These are phyloP conservation scores for Doryteuthis pealeii DNA, from an alignment of 1,140 invertebrate species.

Conservation along the genomic window DNA sequence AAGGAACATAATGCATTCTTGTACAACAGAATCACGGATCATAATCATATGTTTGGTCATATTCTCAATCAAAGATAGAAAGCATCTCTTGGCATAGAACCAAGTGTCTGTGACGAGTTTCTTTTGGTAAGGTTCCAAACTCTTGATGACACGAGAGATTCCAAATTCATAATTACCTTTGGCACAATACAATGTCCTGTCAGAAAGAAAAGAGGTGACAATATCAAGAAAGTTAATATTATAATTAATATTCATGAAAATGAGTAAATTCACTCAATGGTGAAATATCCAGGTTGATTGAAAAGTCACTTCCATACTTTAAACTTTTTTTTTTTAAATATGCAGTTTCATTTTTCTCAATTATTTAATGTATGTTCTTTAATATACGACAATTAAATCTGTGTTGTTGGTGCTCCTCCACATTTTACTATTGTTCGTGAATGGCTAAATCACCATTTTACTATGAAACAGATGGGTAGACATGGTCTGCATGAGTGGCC, in stretches of 20 bases:
- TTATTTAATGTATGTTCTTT: too few species aligned
- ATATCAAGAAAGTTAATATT: not conserved
- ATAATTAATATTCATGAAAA: not conserved
- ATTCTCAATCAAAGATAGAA: constrained; percentile 90
- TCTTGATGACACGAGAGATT: constrained; percentile 95
- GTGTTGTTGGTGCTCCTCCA: too few species aligned
- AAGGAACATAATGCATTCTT: constrained; percentile 89
- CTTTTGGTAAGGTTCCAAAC: constrained; percentile 91
- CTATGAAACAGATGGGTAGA: too few species aligned
- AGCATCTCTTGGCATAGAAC: constrained; percentile 95
- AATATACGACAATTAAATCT: too few species aligned
- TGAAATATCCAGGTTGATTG: too few species aligned
- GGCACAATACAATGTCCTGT: constrained; percentile 89
- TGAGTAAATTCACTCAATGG: constrained; percentile 12
- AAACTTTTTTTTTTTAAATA: too few species aligned
- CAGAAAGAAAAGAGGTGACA: constrained; percentile 29
- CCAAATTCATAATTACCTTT: constrained; percentile 99
- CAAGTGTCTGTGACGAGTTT: constrained; percentile 95
- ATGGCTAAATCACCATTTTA: too few species aligned
- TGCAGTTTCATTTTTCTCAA: too few species aligned
- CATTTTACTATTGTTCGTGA: too few species aligned
- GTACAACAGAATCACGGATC: constrained; percentile 81
- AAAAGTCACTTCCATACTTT: too few species aligned
- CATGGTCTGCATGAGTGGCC: too few species aligned
- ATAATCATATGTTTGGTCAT: constrained; percentile 88